These are phyloP conservation scores for Philypnodon macrostomus DNA, from an alignment of 2,797 vertebrate genomes.

Conservation along the genomic window DNA sequence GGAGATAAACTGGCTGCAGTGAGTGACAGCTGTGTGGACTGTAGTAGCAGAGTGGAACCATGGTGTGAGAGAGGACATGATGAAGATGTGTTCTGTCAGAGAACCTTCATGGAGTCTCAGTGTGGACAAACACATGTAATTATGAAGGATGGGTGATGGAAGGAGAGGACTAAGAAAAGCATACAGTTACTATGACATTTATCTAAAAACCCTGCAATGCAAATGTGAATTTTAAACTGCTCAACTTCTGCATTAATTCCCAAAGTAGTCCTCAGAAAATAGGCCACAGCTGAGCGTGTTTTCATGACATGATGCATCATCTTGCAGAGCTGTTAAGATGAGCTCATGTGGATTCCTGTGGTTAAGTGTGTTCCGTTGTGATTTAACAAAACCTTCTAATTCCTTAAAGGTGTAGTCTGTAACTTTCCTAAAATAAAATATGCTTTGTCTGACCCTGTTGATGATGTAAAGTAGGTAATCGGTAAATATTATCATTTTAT, in stretches of 20 bases:
- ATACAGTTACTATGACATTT: background rate
- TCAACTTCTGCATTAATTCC: background rate
- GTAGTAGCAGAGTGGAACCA: constrained; percentile 47
- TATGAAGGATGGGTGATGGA: constrained; percentile 40
- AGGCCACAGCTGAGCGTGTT: constrained; percentile 3
- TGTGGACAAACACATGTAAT: constrained; percentile 53
- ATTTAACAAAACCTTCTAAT: background rate
- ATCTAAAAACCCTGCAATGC: background rate
- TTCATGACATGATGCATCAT: background rate
- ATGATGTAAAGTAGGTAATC: no score
- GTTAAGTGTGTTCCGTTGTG: background rate
- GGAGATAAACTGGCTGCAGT: constrained; percentile 41
- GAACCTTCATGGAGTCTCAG: constrained; percentile 48
- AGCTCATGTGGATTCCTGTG: constrained; percentile 1
- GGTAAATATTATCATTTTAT: no score
- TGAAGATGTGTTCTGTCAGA: constrained; percentile 63
- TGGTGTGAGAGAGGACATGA: constrained; percentile 54
- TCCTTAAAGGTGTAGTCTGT: no score
- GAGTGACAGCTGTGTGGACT: constrained; percentile 41
- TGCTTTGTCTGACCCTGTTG: no score
- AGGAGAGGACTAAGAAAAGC: constrained; percentile 5
- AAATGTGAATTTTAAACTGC: background rate
- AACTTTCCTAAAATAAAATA: no score
- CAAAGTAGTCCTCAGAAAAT: background rate
- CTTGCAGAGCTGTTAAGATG: background rate